phyloP scores from a whole-genome alignment of 1,140 invertebrate genomes.

The Octopus sinensis region DNA sequence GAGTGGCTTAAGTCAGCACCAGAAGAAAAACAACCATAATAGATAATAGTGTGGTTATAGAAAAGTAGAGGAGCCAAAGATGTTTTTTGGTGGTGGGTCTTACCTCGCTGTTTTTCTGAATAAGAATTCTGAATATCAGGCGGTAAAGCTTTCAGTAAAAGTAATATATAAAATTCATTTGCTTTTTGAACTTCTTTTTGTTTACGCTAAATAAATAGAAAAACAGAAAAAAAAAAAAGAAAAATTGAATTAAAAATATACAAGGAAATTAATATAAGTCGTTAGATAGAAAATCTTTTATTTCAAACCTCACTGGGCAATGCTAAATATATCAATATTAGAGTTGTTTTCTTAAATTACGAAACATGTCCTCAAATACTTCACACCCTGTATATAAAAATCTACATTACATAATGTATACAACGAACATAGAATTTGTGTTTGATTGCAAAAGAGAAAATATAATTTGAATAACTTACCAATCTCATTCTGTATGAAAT shows the following conservation, averaged over 20 bases:
- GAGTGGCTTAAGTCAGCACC: too few relatives aligned
- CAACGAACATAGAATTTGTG: too few relatives aligned
- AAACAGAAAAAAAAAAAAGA: neutral
- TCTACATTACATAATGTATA: too few relatives aligned
- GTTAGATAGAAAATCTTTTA: neutral
- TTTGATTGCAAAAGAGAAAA: too few relatives aligned
- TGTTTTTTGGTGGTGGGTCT: neutral
- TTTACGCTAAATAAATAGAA: constrained; percentile 67
- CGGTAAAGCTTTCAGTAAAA: constrained; percentile 86
- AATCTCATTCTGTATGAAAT: constrained; percentile 85
- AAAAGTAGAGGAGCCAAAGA: neutral
- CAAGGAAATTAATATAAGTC: neutral
- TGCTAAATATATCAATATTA: neutral
- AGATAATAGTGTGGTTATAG: too few relatives aligned
- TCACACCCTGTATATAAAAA: too few relatives aligned
- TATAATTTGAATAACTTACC: constrained; percentile 55
- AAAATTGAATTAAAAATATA: neutral
- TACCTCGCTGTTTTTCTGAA: constrained; percentile 53
- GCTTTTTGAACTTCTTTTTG: constrained; percentile 91
- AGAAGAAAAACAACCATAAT: too few relatives aligned
- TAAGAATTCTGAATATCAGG: constrained; percentile 51
- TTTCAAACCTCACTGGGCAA: neutral
- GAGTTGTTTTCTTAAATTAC: too few relatives aligned
- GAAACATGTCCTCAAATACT: too few relatives aligned
- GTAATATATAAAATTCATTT: constrained; percentile 92